These are phyloP conservation scores for Dromiciops gliroides DNA, from an alignment of 2,113 vertebrate genomes.

Conservation along the genomic window DNA sequence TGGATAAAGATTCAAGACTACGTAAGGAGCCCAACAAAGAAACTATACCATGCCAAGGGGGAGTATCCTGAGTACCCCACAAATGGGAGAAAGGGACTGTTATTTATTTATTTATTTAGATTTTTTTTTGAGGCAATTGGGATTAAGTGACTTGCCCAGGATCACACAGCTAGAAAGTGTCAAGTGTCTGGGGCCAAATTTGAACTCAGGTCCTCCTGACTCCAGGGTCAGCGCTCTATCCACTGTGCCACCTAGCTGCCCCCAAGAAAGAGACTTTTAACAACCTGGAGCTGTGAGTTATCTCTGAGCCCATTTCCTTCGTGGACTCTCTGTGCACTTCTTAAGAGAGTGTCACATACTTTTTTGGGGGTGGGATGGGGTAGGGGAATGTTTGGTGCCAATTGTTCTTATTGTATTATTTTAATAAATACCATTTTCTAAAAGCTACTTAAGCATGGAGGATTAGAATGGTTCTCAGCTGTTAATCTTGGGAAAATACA, in stretches of 20 bases:
- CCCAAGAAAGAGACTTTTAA: neutral
- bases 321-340: neutral
- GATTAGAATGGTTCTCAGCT: neutral
- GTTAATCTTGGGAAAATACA: neutral
- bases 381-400: neutral
- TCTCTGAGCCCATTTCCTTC: neutral
- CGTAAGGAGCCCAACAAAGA: neutral
- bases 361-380: neutral
- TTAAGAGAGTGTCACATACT: neutral
- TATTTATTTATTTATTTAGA: too few relatives aligned
- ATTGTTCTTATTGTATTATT: neutral
- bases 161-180: too few relatives aligned
- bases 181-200: too few relatives aligned
- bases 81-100: neutral
- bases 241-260: too few relatives aligned
- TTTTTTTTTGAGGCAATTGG: too few relatives aligned
- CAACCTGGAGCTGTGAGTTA: neutral
- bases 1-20: neutral
- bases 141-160: too few relatives aligned
- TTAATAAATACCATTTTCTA: neutral
- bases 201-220: too few relatives aligned
- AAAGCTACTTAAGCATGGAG: neutral
- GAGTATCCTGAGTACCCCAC: neutral
- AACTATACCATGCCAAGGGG: neutral
- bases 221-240: too few relatives aligned